Percentiles rank a stretch among this genome's conserved stretches.
These are phyloP conservation scores for Eclectus roratus DNA, from an alignment of 2,113 vertebrate species.

Conservation along the genomic window DNA sequence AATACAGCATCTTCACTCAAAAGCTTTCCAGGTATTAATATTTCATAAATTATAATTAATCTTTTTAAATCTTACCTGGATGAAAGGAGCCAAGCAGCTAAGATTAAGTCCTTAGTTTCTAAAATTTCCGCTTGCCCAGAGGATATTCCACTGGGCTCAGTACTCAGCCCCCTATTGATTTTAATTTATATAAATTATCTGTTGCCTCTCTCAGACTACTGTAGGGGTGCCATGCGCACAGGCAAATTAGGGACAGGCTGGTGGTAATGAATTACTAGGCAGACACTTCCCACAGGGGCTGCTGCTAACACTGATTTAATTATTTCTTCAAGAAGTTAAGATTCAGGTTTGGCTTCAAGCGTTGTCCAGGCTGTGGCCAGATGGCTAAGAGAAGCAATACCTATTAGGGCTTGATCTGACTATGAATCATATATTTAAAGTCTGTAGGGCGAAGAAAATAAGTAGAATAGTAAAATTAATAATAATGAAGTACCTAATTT, in stretches of 20 bases:
- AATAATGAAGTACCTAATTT: background rate
- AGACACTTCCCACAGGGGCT: conserved; percentile 10
- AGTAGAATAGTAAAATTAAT: conserved; percentile 2
- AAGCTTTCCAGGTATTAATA: conserved; percentile 62
- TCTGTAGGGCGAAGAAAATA: conserved; percentile 31
- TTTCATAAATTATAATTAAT: conserved; percentile 73
- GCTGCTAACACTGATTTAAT: conserved; percentile 65
- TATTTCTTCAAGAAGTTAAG: conserved; percentile 71
- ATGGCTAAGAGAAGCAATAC: conserved; percentile 53
- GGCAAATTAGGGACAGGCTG: conserved; percentile 44
- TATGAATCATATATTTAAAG: conserved; percentile 43
- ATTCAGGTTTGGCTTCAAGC: conserved; percentile 53
- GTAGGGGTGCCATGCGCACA: background rate
- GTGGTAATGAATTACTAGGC: conserved; percentile 38
- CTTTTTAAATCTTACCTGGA: conserved; percentile 66
- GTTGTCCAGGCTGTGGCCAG: conserved; percentile 40
- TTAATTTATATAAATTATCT: conserved; percentile 75
- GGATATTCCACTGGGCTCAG: conserved; percentile 41
- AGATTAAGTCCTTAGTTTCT: conserved; percentile 59
- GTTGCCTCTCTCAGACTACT: conserved; percentile 32
- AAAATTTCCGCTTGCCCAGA: conserved; percentile 61
- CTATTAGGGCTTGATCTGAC: conserved; percentile 29
- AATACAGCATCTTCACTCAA: conserved; percentile 34
- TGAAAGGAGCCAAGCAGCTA: conserved; percentile 64
- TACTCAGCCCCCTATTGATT: conserved; percentile 49